phyloP scores from a whole-genome alignment of 2,113 vertebrate genomes.

The Girardinichthys multiradiatus region DNA sequence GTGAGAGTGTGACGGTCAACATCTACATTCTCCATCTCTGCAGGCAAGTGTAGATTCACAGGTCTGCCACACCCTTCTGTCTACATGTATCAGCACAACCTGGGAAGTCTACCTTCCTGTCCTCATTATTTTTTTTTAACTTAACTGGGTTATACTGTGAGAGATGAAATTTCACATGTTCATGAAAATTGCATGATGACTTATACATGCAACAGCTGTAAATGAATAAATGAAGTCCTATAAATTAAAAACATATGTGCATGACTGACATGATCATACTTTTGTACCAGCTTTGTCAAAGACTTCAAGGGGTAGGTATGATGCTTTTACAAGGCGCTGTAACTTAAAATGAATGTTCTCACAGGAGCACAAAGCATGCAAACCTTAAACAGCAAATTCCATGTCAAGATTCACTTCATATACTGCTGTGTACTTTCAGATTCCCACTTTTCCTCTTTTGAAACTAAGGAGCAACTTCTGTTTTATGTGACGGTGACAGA shows the following conservation, averaged over 20 bases:
- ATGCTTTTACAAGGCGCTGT: not conserved
- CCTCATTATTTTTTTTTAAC: too few relatives aligned
- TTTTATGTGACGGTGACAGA: not conserved
- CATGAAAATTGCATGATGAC: not conserved
- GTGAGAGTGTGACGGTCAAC: slow-evolving; percentile 81
- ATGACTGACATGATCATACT: not conserved
- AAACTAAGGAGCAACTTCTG: not conserved
- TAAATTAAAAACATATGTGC: not conserved
- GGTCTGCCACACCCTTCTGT: slow-evolving; percentile 51
- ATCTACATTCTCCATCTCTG: slow-evolving; percentile 77
- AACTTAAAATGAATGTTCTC: not conserved
- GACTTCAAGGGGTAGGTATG: not conserved
- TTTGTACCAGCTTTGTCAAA: too few relatives aligned
- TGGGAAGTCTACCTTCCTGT: slow-evolving; percentile 1
- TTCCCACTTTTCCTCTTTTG: not conserved
- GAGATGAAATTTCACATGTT: not conserved
- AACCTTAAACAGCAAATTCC: not conserved
- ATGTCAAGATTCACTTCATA: too few relatives aligned
- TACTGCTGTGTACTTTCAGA: not conserved
- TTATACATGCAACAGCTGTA: not conserved
- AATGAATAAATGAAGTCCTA: not conserved
- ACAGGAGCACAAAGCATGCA: not conserved
- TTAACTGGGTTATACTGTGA: not conserved
- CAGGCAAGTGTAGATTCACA: slow-evolving; percentile 51
- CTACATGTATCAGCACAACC: slow-evolving; percentile 34